Evolutionary conservation across 2,113 vertebrate genomes (phyloP).

Genomic region (Saccopteryx bilineata): DNA sequence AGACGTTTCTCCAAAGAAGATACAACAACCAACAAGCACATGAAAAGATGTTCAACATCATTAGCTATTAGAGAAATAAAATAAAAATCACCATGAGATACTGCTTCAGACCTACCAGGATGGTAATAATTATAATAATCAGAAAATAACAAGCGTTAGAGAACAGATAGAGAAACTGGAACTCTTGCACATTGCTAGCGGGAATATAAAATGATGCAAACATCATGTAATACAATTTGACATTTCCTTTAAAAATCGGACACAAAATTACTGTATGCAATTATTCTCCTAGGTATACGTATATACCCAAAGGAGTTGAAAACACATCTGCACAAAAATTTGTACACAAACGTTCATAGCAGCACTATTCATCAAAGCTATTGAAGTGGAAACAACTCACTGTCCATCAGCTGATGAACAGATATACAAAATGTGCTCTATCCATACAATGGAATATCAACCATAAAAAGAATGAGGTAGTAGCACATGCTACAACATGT

Average conservation of each 20-base stretch:
- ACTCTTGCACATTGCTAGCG: background rate
- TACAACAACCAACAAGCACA: background rate
- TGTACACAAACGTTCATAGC: background rate
- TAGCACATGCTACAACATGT: background rate
- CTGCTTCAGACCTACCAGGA: background rate
- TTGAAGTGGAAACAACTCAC: background rate
- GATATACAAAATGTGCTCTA: background rate
- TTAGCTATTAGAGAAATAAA: background rate
- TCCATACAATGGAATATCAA: background rate
- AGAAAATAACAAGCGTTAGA: background rate
- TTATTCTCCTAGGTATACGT: background rate
- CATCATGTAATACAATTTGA: background rate
- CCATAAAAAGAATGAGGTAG: background rate
- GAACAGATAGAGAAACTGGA: background rate
- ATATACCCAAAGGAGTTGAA: background rate
- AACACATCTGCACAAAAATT: background rate
- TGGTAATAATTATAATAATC: background rate
- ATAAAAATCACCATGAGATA: background rate
- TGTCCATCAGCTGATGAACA: background rate
- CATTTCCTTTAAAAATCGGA: background rate
- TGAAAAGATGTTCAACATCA: background rate
- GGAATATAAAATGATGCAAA: background rate
- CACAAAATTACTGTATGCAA: background rate
- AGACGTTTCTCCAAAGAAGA: slow-evolving; percentile 14
- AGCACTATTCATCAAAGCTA: background rate